Percentiles rank a stretch among this genome's conserved stretches.
Evolutionary conservation across 2,888 invertebrate species (phyloP).

Genomic region (Nudaria mundana): DNA sequence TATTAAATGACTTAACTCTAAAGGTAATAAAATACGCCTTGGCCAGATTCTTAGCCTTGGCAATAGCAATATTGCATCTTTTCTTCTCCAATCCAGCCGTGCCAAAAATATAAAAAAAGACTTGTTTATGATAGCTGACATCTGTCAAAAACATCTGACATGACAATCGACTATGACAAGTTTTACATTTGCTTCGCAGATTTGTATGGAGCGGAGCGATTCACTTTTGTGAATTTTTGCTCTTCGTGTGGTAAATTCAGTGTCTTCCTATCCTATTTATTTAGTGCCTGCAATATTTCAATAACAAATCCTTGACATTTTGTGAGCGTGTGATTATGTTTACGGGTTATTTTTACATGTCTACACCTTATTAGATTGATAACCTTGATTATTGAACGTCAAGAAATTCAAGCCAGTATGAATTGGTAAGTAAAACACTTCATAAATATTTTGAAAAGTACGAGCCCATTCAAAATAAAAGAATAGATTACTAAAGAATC

Average conservation of each 20-base stretch:
- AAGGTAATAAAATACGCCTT: no score
- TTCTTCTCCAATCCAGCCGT: no score
- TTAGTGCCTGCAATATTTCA: background rate
- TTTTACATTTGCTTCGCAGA: no score
- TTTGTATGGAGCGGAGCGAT: no score
- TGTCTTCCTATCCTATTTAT: background rate
- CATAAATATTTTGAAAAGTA: constrained; percentile 1
- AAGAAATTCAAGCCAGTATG: constrained; percentile 27
- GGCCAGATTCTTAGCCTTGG: no score
- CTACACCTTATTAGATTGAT: constrained; percentile 21
- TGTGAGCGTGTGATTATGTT: constrained; percentile 16
- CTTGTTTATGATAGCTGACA: no score
- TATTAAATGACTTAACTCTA: no score
- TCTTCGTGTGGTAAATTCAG: constrained; percentile 10
- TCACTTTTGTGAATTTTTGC: constrained; percentile 19
- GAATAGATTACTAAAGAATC: background rate
- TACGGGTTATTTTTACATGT: constrained; percentile 12
- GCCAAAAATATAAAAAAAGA: no score
- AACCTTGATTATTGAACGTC: constrained; percentile 46
- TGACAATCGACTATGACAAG: no score
- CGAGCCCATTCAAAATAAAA: background rate
- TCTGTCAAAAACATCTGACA: no score
- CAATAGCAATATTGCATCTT: no score
- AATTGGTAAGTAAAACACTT: constrained; percentile 35
- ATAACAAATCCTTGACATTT: constrained; percentile 11